phyloP scores from a whole-genome alignment of 2,888 invertebrate species.

The Chalcis sispes region DNA sequence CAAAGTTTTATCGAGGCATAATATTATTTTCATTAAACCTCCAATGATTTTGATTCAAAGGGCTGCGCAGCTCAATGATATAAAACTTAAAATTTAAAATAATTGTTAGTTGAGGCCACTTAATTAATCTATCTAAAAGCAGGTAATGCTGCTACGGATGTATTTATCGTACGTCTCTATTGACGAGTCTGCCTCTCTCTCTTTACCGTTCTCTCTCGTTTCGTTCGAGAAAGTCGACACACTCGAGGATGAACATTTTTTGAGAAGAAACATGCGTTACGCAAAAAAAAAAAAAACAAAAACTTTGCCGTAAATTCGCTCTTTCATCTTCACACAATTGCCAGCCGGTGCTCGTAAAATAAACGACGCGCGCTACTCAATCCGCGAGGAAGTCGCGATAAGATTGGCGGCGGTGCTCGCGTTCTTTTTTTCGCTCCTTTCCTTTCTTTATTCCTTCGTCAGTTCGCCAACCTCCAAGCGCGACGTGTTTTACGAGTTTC shows the following conservation, averaged over 20 bases:
- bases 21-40: slow-evolving; percentile 12
- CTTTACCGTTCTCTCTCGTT: too few species aligned
- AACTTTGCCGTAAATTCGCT: slow-evolving; percentile 14
- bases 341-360: slow-evolving; percentile 32
- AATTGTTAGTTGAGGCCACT: not conserved
- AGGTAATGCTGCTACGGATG: slow-evolving; percentile 20
- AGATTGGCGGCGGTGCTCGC: not conserved
- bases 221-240: not conserved
- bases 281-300: not conserved
- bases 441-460: not conserved
- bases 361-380: slow-evolving; percentile 27
- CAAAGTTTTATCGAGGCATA: slow-evolving; percentile 42
- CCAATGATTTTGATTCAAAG: slow-evolving; percentile 18
- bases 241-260: slow-evolving; percentile 1
- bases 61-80: not conserved
- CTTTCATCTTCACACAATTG: not conserved
- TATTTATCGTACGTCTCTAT: slow-evolving; percentile 42
- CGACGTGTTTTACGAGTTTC: slow-evolving; percentile 44
- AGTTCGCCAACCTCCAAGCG: not conserved
- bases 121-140: slow-evolving; percentile 46
- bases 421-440: slow-evolving; percentile 5
- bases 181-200: not conserved
- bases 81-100: not conserved
- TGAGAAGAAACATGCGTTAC: not conserved
- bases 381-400: slow-evolving; percentile 1